phyloP scores from a whole-genome alignment of 2,888 invertebrate species.

The Entomobrya multifasciata region DNA sequence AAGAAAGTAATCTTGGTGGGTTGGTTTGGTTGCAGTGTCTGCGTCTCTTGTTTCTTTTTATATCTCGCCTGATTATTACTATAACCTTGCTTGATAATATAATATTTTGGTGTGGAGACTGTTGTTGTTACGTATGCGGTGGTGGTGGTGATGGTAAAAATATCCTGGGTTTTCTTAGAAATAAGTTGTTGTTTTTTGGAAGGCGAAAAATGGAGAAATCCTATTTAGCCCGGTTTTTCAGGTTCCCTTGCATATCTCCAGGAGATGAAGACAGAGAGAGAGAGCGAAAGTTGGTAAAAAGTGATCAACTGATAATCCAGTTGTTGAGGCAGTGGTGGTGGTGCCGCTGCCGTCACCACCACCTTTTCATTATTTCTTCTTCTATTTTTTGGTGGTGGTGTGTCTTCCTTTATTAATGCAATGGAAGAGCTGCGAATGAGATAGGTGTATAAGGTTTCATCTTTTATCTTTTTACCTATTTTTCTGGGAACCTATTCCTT shows the following conservation, averaged over 20 bases:
- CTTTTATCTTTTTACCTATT: too few species aligned
- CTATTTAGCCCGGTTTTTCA: constrained; percentile 14
- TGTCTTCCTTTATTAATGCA: too few species aligned
- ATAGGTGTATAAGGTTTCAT: too few species aligned
- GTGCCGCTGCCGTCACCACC: background rate
- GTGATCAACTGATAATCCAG: constrained; percentile 53
- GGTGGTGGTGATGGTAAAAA: background rate
- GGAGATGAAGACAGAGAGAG: background rate
- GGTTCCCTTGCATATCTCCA: background rate
- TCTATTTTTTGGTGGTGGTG: too few species aligned
- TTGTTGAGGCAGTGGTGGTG: too few species aligned
- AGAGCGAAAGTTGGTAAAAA: background rate
- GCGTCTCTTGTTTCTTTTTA: background rate
- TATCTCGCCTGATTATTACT: constrained; percentile 9
- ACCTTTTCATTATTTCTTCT: background rate
- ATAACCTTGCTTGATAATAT: too few species aligned
- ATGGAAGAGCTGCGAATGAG: too few species aligned
- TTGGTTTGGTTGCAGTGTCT: background rate
- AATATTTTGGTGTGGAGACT: too few species aligned
- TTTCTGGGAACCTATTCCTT: too few species aligned
- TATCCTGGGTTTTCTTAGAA: too few species aligned
- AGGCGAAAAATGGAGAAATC: background rate
- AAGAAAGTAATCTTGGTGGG: background rate
- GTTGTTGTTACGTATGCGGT: background rate
- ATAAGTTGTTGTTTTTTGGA: background rate